These are phyloP conservation scores for Caenorhabditis virilis DNA, from an alignment of 2,888 invertebrate genomes.

Conservation along the genomic window DNA sequence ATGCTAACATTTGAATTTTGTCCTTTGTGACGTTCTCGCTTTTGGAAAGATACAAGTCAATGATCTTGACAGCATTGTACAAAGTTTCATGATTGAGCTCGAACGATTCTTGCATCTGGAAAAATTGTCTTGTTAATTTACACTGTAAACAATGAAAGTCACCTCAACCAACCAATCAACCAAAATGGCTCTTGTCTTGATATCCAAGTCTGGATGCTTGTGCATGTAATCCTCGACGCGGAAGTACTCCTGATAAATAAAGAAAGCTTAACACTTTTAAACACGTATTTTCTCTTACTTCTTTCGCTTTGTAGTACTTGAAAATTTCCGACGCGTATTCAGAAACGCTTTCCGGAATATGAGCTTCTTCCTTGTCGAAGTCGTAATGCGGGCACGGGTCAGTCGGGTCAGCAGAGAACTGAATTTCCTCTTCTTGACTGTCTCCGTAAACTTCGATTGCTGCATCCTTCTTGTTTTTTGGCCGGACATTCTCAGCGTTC, in stretches of 20 bases:
- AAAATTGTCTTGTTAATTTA: background rate
- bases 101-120: conserved; percentile 74
- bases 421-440: background rate
- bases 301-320: conserved; percentile 85
- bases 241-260: conserved; percentile 38
- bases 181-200: conserved; percentile 87
- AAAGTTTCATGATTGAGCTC: conserved; percentile 97
- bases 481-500: conserved; percentile 4
- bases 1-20: conserved; percentile 87
- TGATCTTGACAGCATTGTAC: conserved; percentile 92
- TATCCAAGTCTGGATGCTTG: conserved; percentile 79
- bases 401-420: background rate
- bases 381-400: conserved; percentile 65
- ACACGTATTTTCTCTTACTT: conserved; percentile 11
- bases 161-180: conserved; percentile 97
- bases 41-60: conserved; percentile 83
- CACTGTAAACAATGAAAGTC: background rate
- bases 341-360: conserved; percentile 83
- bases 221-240: conserved; percentile 63
- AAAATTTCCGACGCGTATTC: conserved; percentile 93
- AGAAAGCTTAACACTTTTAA: background rate
- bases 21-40: conserved; percentile 71
- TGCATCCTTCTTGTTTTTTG: no score
- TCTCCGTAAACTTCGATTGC: no score
- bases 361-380: conserved; percentile 83